Evolutionary conservation across 2,113 vertebrate species (phyloP).

Genomic region (Plestiodon gilberti): DNA sequence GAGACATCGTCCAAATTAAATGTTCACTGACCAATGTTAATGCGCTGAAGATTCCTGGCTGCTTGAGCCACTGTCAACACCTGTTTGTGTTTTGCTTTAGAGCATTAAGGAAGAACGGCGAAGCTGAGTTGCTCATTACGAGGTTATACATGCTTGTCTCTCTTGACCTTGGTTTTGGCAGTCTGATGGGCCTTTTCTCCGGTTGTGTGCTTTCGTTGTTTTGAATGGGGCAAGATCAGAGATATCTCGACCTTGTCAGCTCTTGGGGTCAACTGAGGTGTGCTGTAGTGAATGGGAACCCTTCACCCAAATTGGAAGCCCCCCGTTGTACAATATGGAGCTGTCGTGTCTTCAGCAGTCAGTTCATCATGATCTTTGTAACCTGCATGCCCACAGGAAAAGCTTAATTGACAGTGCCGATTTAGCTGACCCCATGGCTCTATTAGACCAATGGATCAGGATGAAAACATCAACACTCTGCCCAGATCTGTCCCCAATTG

Average conservation of each 20-base stretch:
- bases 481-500: no score
- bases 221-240: neutral
- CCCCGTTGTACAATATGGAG: no score
- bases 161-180: neutral
- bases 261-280: no score
- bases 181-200: neutral
- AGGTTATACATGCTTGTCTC: neutral
- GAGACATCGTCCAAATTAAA: neutral
- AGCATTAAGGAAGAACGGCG: neutral
- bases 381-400: no score
- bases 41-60: neutral
- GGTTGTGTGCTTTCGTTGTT: neutral
- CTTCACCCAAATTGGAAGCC: no score
- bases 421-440: no score
- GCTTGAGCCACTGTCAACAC: neutral
- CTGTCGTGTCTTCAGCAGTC: no score
- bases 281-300: no score
- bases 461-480: no score
- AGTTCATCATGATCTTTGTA: no score
- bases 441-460: no score
- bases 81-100: neutral
- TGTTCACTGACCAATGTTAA: neutral
- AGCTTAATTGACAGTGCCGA: no score
- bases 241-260: neutral
- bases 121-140: neutral